Percentiles rank a stretch among this genome's conserved stretches.
These are phyloP conservation scores for Denticeps clupeoides DNA, from an alignment of 2,797 vertebrate species.

Conservation along the genomic window DNA sequence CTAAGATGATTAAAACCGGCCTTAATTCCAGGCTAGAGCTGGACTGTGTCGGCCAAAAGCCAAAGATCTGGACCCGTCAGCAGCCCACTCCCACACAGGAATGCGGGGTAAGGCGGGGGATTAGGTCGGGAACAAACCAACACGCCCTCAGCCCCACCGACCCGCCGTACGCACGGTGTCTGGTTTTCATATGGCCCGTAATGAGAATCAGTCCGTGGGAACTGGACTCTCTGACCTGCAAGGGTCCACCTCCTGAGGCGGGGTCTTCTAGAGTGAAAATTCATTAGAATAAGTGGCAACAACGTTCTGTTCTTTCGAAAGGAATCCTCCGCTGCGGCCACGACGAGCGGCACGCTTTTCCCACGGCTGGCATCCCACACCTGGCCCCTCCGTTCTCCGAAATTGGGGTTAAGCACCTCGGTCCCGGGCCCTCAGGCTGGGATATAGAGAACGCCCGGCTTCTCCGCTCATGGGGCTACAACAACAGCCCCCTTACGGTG, in stretches of 20 bases:
- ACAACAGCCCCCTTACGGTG: slow-evolving; percentile 7
- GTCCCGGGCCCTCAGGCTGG: slow-evolving; percentile 30
- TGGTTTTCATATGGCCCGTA: slow-evolving; percentile 20
- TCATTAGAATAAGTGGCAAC: too few relatives aligned
- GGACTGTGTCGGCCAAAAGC: too few relatives aligned
- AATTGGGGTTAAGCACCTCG: slow-evolving; percentile 38
- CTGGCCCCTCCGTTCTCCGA: slow-evolving; percentile 14
- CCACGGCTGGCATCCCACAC: slow-evolving; percentile 20
- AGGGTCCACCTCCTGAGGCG: too few relatives aligned
- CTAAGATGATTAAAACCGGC: too few relatives aligned
- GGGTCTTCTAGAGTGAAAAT: too few relatives aligned
- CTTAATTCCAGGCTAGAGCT: too few relatives aligned
- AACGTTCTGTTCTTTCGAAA: too few relatives aligned
- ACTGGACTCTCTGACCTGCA: too few relatives aligned
- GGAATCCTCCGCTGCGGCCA: too few relatives aligned
- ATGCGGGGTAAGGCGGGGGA: slow-evolving; percentile 18
- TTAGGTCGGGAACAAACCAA: slow-evolving; percentile 36
- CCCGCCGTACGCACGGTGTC: slow-evolving; percentile 21
- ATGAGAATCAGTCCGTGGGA: slow-evolving; percentile 11
- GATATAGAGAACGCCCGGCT: slow-evolving; percentile 20
- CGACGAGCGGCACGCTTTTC: slow-evolving; percentile 23
- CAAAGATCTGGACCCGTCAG: too few relatives aligned
- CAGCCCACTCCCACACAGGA: background rate
- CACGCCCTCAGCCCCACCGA: slow-evolving; percentile 7
- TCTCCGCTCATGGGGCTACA: background rate